Evolutionary conservation across 2,113 vertebrate species (phyloP).

Genomic region (Chaetops frenatus): DNA sequence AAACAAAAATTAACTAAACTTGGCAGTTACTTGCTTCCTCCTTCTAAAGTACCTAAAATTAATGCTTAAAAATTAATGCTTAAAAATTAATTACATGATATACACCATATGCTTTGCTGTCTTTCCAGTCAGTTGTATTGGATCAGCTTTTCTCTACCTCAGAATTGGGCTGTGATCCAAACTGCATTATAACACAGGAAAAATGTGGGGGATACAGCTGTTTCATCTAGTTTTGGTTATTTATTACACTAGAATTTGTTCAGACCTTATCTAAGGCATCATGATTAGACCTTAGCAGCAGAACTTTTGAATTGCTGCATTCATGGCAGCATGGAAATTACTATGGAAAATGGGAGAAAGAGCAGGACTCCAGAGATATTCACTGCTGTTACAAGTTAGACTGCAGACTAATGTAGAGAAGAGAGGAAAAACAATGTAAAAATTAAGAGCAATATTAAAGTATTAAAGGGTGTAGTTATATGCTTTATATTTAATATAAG

Average conservation of each 20-base stretch:
- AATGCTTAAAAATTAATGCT: conserved; percentile 45
- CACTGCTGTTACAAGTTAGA: neutral
- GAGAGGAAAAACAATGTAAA: neutral
- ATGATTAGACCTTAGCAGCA: neutral
- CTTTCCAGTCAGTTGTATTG: conserved; percentile 20
- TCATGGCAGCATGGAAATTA: neutral
- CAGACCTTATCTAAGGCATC: neutral
- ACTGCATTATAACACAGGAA: neutral
- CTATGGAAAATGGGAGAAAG: neutral
- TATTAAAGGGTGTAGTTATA: neutral
- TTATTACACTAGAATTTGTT: neutral
- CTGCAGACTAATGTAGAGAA: neutral
- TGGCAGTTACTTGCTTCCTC: conserved; percentile 19
- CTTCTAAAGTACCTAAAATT: conserved; percentile 16
- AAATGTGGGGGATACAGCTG: neutral
- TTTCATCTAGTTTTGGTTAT: neutral
- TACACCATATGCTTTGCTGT: conserved; percentile 20
- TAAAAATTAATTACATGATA: conserved; percentile 36
- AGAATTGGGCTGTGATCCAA: conserved; percentile 5
- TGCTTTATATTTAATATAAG: neutral
- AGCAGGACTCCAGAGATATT: neutral
- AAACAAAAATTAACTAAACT: neutral
- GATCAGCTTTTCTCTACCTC: conserved; percentile 10
- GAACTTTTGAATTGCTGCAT: neutral
- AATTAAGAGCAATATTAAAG: neutral